Conservation (phyloP, 2,797 vertebrate genomes). For the Balearica regulorum region DNA sequence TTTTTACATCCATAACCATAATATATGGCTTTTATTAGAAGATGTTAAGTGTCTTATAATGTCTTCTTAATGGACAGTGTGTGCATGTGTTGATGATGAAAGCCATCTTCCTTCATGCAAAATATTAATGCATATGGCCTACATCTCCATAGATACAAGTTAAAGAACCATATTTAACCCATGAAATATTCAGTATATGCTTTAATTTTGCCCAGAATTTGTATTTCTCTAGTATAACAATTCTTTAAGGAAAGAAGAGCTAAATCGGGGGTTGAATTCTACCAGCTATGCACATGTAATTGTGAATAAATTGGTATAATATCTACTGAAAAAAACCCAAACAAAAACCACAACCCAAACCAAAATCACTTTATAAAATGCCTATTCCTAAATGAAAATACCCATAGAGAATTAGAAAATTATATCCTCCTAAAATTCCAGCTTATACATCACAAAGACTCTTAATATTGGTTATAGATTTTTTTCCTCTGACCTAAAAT, state of each 20-base stretch:
- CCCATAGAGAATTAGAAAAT: neutral
- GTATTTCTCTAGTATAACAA: neutral
- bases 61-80: slow-evolving; percentile 45
- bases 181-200: neutral
- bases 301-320: neutral
- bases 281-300: neutral
- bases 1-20: slow-evolving; percentile 37
- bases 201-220: neutral
- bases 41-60: slow-evolving; percentile 47
- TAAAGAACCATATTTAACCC: slow-evolving; percentile 32
- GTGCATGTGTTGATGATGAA: slow-evolving; percentile 49
- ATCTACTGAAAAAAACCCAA: neutral
- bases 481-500: neutral
- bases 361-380: neutral
- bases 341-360: neutral
- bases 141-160: slow-evolving; percentile 35
- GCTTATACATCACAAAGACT: neutral
- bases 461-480: neutral
- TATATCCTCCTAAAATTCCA: neutral
- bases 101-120: slow-evolving; percentile 35
- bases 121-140: slow-evolving; percentile 46
- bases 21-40: slow-evolving; percentile 42
- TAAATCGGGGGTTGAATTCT: neutral
- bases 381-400: neutral
- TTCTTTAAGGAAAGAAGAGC: neutral